phyloP scores from a whole-genome alignment of 2,113 vertebrate genomes.

The Acinonyx jubatus region DNA sequence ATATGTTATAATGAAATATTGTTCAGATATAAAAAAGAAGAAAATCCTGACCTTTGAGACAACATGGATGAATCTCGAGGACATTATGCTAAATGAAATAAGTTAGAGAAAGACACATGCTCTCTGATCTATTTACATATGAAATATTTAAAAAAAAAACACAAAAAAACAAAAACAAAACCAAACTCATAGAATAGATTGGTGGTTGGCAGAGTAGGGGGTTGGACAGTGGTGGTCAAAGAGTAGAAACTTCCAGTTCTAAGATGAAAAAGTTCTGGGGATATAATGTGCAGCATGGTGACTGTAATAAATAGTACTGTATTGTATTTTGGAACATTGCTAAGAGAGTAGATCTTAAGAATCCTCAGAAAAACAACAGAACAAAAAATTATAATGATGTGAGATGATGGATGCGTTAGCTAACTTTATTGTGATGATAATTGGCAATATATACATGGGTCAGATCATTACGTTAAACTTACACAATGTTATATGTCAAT shows the following conservation, averaged over 20 bases:
- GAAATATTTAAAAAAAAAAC: background rate
- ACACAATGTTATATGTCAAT: background rate
- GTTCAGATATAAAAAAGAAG: background rate
- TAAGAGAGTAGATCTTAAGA: background rate
- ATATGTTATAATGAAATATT: background rate
- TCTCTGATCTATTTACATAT: background rate
- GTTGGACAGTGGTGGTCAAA: too few species aligned
- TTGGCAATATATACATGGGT: background rate
- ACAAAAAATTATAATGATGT: background rate
- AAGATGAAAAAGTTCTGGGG: background rate
- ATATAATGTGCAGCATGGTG: background rate
- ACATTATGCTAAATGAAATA: background rate
- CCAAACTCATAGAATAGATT: background rate
- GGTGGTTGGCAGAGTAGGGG: background rate
- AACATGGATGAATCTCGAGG: background rate
- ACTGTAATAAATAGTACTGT: background rate
- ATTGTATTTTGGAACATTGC: background rate
- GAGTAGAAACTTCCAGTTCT: background rate
- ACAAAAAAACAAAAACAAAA: background rate
- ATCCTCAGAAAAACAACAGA: background rate
- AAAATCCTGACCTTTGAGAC: background rate
- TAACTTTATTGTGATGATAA: background rate
- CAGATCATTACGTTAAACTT: background rate
- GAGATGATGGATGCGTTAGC: background rate
- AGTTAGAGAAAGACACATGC: background rate